Conservation (phyloP, 2,113 vertebrate genomes). For the Zosterops pallidus region DNA sequence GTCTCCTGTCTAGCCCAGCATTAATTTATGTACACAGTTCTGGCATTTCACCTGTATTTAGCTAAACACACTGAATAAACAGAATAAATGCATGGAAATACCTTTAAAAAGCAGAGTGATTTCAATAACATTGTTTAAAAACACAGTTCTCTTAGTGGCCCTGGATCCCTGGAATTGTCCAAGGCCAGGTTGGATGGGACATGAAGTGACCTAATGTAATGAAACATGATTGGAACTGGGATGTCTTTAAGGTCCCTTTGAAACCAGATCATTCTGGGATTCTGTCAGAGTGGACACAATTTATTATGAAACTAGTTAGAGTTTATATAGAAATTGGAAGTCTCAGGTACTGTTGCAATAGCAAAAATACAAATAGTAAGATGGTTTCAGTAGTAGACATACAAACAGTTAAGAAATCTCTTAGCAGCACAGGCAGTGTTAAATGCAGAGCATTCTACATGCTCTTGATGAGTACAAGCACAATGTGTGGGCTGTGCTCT, state of each 20-base stretch:
- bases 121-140: neutral
- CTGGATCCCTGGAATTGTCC: neutral
- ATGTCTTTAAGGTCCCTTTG: neutral
- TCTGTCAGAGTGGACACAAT: neutral
- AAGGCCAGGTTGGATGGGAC: neutral
- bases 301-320: neutral
- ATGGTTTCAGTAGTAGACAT: neutral
- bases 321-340: neutral
- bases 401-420: neutral
- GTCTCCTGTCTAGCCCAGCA: neutral
- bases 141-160: neutral
- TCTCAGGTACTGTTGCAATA: neutral
- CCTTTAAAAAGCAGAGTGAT: neutral
- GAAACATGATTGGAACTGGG: neutral
- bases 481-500: neutral
- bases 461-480: neutral
- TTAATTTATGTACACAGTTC: neutral
- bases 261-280: neutral
- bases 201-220: neutral
- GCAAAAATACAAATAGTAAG: neutral
- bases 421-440: rapidly evolving
- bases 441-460: neutral
- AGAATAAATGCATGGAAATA: neutral
- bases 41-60: neutral
- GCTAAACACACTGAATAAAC: neutral